Conservation (phyloP, 2,888 invertebrate genomes). For the Limnephilus lunatus region DNA sequence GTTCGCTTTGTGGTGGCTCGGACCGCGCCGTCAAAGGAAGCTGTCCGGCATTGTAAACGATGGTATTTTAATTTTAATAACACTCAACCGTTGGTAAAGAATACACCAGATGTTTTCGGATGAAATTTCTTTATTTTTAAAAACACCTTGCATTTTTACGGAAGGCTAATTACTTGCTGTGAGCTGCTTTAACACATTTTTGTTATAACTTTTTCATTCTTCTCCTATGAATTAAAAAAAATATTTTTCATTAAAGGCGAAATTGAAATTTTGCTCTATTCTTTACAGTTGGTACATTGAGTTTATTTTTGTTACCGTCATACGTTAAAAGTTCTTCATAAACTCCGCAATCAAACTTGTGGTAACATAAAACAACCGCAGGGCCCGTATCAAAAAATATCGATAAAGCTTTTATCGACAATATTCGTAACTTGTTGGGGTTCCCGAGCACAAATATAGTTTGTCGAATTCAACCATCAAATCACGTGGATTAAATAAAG, state of each 20-base stretch:
- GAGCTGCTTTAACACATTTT: background rate
- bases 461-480: too few relatives aligned
- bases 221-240: background rate
- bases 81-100: background rate
- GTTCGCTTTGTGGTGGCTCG: background rate
- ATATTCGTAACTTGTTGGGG: too few relatives aligned
- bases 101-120: background rate
- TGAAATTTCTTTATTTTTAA: background rate
- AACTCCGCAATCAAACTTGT: too few relatives aligned
- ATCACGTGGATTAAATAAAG: too few relatives aligned
- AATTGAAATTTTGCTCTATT: too few relatives aligned
- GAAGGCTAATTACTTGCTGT: background rate
- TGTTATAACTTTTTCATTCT: background rate
- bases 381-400: too few relatives aligned
- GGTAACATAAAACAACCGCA: too few relatives aligned
- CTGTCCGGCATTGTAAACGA: background rate
- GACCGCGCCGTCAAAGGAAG: background rate
- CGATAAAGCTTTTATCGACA: too few relatives aligned
- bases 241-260: background rate
- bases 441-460: too few relatives aligned
- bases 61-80: background rate
- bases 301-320: too few relatives aligned
- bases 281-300: too few relatives aligned
- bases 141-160: background rate
- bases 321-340: too few relatives aligned